Evolutionary conservation across 2,888 invertebrate species (phyloP).

Genomic region (Dromius quadrimaculatus): DNA sequence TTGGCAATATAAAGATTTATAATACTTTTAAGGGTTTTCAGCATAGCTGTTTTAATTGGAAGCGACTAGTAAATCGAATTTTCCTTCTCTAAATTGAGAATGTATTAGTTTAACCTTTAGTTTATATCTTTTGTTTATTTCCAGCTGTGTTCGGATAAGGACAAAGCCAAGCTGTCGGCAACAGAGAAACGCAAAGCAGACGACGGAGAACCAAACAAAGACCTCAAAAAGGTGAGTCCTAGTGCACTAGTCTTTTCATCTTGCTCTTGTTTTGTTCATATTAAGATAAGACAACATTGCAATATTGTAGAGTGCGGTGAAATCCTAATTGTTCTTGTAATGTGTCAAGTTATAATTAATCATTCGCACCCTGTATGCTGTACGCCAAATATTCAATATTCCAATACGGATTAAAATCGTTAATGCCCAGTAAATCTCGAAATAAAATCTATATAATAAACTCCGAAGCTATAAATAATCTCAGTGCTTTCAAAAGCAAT

Average conservation of each 20-base stretch:
- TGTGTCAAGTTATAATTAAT: too few relatives aligned
- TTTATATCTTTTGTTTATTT: conserved; percentile 64
- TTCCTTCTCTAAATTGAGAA: conserved; percentile 46
- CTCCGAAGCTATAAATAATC: too few relatives aligned
- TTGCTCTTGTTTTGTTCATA: background rate
- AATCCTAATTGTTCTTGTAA: too few relatives aligned
- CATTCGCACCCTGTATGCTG: too few relatives aligned
- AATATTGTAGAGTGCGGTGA: background rate
- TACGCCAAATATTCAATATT: too few relatives aligned
- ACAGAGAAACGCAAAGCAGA: conserved; percentile 88
- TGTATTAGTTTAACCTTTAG: conserved; percentile 29
- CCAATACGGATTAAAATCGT: too few relatives aligned
- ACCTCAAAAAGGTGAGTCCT: conserved; percentile 82
- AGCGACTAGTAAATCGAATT: background rate
- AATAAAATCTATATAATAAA: too few relatives aligned
- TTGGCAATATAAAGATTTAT: too few relatives aligned
- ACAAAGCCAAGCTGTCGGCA: conserved; percentile 74
- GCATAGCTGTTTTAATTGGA: too few relatives aligned
- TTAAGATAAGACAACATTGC: background rate
- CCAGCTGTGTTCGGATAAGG: conserved; percentile 72
- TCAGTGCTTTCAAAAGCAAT: too few relatives aligned
- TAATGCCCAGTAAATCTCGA: too few relatives aligned
- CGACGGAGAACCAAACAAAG: conserved; percentile 84
- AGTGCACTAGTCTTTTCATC: background rate
- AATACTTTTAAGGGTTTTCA: too few relatives aligned